Conservation (phyloP, 92 coral and sea anemone species). For the Chrysogorgia sp. region DNA sequence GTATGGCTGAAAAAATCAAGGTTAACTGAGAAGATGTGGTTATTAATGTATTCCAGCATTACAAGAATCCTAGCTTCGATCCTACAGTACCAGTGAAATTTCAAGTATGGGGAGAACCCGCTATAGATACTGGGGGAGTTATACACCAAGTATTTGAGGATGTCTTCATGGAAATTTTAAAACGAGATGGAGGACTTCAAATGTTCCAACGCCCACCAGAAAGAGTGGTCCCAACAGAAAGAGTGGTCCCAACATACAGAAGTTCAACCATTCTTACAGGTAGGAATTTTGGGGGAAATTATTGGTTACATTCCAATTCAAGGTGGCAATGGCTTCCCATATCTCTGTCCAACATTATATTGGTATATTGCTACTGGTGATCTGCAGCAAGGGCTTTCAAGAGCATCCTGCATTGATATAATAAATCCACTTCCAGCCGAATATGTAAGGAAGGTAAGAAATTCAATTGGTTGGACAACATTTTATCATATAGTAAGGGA, state of each 20-base stretch:
- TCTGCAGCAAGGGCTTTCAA: conserved; percentile 53
- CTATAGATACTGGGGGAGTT: conserved; percentile 56
- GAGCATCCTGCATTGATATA: conserved; percentile 54
- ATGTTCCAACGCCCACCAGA: conserved; percentile 41
- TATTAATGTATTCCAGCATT: conserved; percentile 62
- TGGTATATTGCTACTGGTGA: conserved; percentile 65
- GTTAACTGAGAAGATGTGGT: conserved; percentile 61
- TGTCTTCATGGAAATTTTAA: conserved; percentile 36
- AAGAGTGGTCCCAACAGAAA: conserved; percentile 32
- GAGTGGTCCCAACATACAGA: conserved; percentile 45
- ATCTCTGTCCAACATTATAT: conserved; percentile 53
- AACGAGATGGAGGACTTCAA: conserved; percentile 38
- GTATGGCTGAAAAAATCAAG: conserved; percentile 51
- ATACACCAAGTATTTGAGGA: conserved; percentile 52
- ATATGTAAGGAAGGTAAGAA: conserved; percentile 42
- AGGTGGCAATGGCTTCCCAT: conserved; percentile 64
- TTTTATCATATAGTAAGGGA: too few species aligned
- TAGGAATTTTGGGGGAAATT: conserved; percentile 56
- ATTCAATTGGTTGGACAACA: conserved; percentile 4
- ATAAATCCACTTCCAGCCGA: conserved; percentile 30
- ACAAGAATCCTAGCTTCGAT: conserved; percentile 51
- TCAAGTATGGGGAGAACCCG: conserved; percentile 53
- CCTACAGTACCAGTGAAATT: conserved; percentile 35
- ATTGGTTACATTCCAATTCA: conserved; percentile 42
- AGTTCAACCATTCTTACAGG: conserved; percentile 49